Percentiles rank a stretch among this genome's conserved stretches.
These are phyloP conservation scores for Ophiothrix spiculata DNA, from an alignment of 35 echinoderm and acorn worm species.

Conservation along the genomic window DNA sequence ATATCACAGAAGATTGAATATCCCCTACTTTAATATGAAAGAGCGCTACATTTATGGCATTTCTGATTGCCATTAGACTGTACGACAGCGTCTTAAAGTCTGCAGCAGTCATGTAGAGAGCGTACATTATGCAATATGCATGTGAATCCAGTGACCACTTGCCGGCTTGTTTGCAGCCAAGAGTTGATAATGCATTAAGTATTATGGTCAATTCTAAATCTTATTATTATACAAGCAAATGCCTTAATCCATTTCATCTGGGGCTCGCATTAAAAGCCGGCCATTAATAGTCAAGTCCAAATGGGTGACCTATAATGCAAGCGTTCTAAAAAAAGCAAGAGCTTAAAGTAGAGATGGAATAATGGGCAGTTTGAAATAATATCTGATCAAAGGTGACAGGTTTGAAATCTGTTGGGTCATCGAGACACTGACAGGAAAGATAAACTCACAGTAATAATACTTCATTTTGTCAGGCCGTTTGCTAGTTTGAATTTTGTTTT, in stretches of 20 bases:
- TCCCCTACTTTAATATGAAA: neutral
- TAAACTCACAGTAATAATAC: neutral
- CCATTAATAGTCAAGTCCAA: neutral
- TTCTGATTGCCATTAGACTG: neutral
- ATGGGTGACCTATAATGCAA: neutral
- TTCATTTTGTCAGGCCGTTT: too few species aligned
- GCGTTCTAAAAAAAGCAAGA: too few species aligned
- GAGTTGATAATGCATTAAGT: neutral
- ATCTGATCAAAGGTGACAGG: conserved; percentile 1
- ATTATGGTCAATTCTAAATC: neutral
- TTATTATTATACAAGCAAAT: neutral
- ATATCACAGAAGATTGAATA: neutral
- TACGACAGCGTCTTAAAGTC: neutral
- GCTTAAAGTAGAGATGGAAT: neutral
- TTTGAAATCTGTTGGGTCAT: neutral
- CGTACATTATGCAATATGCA: neutral
- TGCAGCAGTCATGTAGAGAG: neutral
- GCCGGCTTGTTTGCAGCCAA: neutral
- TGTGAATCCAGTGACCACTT: neutral
- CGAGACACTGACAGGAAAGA: neutral
- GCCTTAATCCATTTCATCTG: neutral
- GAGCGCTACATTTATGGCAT: neutral
- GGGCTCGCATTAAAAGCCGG: neutral
- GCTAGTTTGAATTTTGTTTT: too few species aligned
- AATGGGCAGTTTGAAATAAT: neutral